Conservation (phyloP, 2,888 invertebrate species). For the Microplitis deprimator region DNA sequence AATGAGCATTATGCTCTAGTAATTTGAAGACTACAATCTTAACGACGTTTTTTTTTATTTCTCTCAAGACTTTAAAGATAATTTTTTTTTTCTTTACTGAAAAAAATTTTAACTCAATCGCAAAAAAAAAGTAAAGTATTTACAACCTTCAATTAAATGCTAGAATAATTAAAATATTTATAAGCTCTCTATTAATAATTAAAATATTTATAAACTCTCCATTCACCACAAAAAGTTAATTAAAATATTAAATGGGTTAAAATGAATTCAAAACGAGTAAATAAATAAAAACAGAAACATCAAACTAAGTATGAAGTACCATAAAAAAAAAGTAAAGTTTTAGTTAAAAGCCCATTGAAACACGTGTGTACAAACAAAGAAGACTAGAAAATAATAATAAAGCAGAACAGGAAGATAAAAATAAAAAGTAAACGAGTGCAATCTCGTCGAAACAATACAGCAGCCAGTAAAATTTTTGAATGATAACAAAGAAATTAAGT, state of each 20-base stretch:
- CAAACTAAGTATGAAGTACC: too few species aligned
- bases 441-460: neutral
- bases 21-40: conserved; percentile 10
- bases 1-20: conserved; percentile 18
- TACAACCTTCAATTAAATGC: too few species aligned
- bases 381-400: neutral
- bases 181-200: too few species aligned
- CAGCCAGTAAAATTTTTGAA: neutral
- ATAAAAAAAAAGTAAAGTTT: too few species aligned
- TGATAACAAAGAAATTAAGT: conserved; percentile 29
- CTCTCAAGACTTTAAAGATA: neutral
- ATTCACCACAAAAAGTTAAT: too few species aligned
- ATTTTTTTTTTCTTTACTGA: neutral
- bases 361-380: neutral
- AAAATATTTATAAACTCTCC: too few species aligned
- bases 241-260: too few species aligned
- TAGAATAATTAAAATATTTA: too few species aligned
- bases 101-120: too few species aligned
- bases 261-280: too few species aligned
- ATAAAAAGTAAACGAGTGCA: neutral
- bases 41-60: neutral
- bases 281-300: too few species aligned
- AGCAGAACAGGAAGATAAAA: neutral
- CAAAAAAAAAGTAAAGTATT: too few species aligned
- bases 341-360: neutral